A percentile compares a stretch with the other conserved stretches of the same genome.
These are phyloP conservation scores for Coenonympha arcania DNA, from an alignment of 2,888 invertebrate genomes.

Conservation along the genomic window DNA sequence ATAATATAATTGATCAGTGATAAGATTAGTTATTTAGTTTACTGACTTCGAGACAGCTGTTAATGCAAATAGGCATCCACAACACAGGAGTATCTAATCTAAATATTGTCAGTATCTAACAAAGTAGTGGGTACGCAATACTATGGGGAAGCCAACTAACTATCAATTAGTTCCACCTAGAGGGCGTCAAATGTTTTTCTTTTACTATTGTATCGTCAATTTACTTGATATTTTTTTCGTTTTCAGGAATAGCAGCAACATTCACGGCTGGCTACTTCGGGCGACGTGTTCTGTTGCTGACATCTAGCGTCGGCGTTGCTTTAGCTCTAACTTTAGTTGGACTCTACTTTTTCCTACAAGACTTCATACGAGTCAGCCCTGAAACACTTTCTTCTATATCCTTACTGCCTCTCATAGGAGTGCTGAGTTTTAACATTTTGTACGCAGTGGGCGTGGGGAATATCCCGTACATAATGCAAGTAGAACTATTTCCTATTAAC, in stretches of 20 bases:
- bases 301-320: constrained; percentile 72
- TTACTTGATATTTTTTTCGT: too few relatives aligned
- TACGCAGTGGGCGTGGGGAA: constrained; percentile 76
- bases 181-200: too few relatives aligned
- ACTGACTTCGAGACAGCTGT: too few relatives aligned
- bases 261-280: constrained; percentile 72
- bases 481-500: constrained; percentile 77
- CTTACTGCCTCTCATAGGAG: constrained; percentile 70
- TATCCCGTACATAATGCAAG: constrained; percentile 76
- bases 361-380: constrained; percentile 46
- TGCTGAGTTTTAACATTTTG: constrained; percentile 74
- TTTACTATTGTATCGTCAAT: too few relatives aligned
- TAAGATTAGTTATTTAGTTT: too few relatives aligned
- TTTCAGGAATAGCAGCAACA: constrained; percentile 64
- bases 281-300: constrained; percentile 68
- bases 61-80: too few relatives aligned
- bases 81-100: too few relatives aligned
- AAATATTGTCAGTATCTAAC: too few relatives aligned
- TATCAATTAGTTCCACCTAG: too few relatives aligned
- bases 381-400: constrained; percentile 53
- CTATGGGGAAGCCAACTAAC: too few relatives aligned
- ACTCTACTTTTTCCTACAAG: constrained; percentile 71
- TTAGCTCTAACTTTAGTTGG: constrained; percentile 67
- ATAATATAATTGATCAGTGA: too few relatives aligned
- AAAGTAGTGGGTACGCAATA: too few relatives aligned